phyloP scores from a whole-genome alignment of 1,140 invertebrate species.

The Polyergus mexicanus region DNA sequence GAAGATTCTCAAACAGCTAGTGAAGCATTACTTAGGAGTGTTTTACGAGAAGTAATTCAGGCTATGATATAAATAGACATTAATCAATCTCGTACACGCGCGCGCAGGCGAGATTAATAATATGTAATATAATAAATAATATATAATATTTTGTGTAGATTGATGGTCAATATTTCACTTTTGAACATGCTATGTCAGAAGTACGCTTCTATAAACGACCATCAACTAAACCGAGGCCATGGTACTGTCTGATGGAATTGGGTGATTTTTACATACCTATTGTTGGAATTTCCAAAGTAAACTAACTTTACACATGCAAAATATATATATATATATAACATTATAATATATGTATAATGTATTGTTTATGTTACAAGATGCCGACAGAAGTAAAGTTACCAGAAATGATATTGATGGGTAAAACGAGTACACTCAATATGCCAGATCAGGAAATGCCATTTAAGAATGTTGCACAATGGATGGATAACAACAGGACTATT shows the following conservation, averaged over 20 bases:
- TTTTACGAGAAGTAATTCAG: slow-evolving; percentile 62
- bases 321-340: neutral
- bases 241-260: slow-evolving; percentile 68
- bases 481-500: slow-evolving; percentile 52
- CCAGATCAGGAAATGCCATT: neutral
- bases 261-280: slow-evolving; percentile 65
- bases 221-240: slow-evolving; percentile 30
- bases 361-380: slow-evolving; percentile 52
- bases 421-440: neutral
- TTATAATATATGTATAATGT: neutral
- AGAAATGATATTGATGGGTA: slow-evolving; percentile 30
- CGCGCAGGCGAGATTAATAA: neutral
- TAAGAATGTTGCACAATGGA: slow-evolving; percentile 47
- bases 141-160: slow-evolving; percentile 38
- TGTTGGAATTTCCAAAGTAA: slow-evolving; percentile 68
- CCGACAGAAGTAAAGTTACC: slow-evolving; percentile 8
- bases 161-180: slow-evolving; percentile 66
- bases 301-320: neutral
- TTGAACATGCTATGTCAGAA: slow-evolving; percentile 66
- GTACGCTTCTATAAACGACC: slow-evolving; percentile 66
- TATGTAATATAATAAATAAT: neutral
- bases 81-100: neutral
- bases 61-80: neutral
- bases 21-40: slow-evolving; percentile 48
- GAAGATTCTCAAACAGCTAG: slow-evolving; percentile 43